These are phyloP conservation scores for Ibidorhyncha struthersii DNA, from an alignment of 2,113 vertebrate species.

Conservation along the genomic window DNA sequence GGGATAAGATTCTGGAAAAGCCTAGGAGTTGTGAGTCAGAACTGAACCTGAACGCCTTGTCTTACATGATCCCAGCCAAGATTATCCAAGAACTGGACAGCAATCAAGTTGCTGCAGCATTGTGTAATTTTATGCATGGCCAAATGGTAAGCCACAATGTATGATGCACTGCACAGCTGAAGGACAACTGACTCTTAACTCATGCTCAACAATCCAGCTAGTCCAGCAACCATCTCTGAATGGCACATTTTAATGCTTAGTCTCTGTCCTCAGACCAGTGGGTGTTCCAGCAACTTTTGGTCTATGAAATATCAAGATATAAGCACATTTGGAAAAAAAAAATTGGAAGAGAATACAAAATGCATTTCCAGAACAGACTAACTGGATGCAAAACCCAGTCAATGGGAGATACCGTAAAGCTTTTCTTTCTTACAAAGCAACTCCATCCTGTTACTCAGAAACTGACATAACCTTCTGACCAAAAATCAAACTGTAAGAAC, in stretches of 20 bases:
- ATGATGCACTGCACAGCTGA: not conserved
- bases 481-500: not conserved
- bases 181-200: not conserved
- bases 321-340: accelerated
- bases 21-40: not conserved
- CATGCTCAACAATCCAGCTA: not conserved
- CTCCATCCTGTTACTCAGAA: not conserved
- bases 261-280: not conserved
- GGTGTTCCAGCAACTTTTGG: not conserved
- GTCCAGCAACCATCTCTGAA: not conserved
- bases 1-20: not conserved
- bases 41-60: not conserved
- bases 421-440: not conserved
- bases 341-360: not conserved
- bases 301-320: not conserved
- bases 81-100: not conserved
- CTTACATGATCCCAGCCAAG: not conserved
- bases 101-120: not conserved
- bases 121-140: not conserved
- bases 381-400: not conserved
- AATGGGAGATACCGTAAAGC: not conserved
- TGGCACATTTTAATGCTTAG: not conserved
- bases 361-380: not conserved
- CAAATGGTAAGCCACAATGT: accelerated
- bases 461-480: not conserved